Conservation (phyloP, 2,888 invertebrate species). For the Colostygia pectinataria region DNA sequence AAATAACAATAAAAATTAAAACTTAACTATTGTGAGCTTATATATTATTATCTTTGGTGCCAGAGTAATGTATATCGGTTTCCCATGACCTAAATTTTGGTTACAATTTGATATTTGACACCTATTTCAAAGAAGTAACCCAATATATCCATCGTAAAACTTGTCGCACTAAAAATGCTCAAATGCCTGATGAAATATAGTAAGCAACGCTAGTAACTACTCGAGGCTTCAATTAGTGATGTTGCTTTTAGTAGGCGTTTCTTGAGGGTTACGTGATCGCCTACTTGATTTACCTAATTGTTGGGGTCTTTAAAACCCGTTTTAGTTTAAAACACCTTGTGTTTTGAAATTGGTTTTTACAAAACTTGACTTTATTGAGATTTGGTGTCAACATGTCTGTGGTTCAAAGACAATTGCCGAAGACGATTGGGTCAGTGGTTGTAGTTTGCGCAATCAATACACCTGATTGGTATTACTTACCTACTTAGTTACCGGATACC, state of each 20-base stretch:
- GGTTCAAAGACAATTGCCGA: not conserved
- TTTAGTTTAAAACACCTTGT: not conserved
- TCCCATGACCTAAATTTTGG: too few species aligned
- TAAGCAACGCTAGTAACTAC: conserved; percentile 21
- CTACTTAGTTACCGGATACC: conserved; percentile 54
- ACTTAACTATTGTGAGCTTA: too few species aligned
- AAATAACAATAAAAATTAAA: too few species aligned
- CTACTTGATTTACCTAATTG: not conserved
- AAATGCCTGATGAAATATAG: conserved; percentile 30
- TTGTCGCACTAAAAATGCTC: conserved; percentile 7
- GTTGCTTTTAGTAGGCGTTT: conserved; percentile 28
- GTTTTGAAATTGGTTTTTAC: not conserved
- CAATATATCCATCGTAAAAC: not conserved
- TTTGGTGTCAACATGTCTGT: too few species aligned
- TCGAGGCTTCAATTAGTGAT: conserved; percentile 11
- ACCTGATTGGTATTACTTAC: conserved; percentile 30
- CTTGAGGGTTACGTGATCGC: not conserved
- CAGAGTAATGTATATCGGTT: not conserved
- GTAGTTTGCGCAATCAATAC: conserved; percentile 20
- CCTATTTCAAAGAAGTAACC: not conserved
- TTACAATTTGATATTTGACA: conserved; percentile 10
- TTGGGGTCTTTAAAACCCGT: not conserved
- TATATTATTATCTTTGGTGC: too few species aligned
- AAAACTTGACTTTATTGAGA: too few species aligned
- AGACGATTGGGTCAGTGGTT: conserved; percentile 6